These are phyloP conservation scores for Pantherophis guttatus DNA, from an alignment of 2,113 vertebrate genomes.

Conservation along the genomic window DNA sequence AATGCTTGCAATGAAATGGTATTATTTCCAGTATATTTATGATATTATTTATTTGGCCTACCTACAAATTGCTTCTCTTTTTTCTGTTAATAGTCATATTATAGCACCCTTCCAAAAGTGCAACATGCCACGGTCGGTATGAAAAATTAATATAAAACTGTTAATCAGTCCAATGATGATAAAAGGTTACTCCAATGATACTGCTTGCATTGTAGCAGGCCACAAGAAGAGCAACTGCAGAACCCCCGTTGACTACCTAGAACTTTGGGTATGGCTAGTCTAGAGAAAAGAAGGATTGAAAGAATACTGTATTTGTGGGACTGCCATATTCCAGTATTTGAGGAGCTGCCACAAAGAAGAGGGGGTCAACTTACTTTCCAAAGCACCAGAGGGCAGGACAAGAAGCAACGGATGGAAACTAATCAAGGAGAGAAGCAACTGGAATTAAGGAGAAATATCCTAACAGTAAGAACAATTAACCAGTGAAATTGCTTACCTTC, in stretches of 20 bases:
- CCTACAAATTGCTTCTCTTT: neutral
- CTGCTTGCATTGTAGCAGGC: neutral
- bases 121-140: neutral
- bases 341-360: neutral
- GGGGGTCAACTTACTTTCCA: neutral
- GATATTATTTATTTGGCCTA: neutral
- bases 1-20: neutral
- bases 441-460: neutral
- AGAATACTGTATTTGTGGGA: no score
- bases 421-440: neutral
- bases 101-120: neutral
- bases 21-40: neutral
- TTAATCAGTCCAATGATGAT: neutral
- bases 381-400: neutral
- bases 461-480: neutral
- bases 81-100: neutral
- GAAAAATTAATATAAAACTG: neutral
- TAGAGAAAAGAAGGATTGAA: neutral
- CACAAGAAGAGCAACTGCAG: neutral
- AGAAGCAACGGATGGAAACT: neutral
- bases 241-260: neutral
- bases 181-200: neutral
- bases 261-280: neutral
- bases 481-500: neutral
- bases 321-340: neutral